Base-by-base conservation (phyloP, 2,888 invertebrate species). In the Clostera curtula region DNA sequence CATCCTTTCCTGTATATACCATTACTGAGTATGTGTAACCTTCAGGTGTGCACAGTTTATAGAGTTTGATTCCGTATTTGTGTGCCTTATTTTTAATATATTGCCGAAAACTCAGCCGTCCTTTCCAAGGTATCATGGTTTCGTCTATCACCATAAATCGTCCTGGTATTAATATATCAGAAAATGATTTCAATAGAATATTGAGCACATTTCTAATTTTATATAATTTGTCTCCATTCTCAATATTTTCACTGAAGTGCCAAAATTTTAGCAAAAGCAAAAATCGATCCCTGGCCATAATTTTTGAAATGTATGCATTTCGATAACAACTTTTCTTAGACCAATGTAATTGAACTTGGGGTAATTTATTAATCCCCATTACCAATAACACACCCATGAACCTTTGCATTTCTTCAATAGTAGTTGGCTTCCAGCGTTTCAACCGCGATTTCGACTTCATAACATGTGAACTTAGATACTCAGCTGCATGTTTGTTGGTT, bases 1-100 rank as follows among this genome's bases (percentile, higher is more conserved):
- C 36, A 12, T 24, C 33, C 24, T 15, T 15, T 15, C 15, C 15
- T 5, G 15, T 5, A 15, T 15, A 15, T 4, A 15, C 6, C 6
- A 5, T 15, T 4, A 4, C 6, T 15, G 15, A 4, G 4, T 6
- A 15, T 6, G 15, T 15, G 6, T 15, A 15, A 5, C 15, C 15
- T 15, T 15, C 15, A 5, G 15, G 6, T 5, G 15, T 15, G 6
- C 4, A 15, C 6, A 15, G 6, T 6, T 15, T 15, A 15, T 5
- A 15, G 6, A 15, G 15, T 15, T 15, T 15, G 6, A 15, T 15
- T 15, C 15, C 15, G 6, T 15, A 15, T 6, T 15, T 15, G 6
- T 15, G 15, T 6, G 15, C 15, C 15, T 15, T 15, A 15, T 15
- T 15, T 5, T 4, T 4, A 5, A 15, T 15, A 15, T 15, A 15